phyloP scores from a whole-genome alignment of 2,888 invertebrate species.

The Koerneria pararmatus region DNA sequence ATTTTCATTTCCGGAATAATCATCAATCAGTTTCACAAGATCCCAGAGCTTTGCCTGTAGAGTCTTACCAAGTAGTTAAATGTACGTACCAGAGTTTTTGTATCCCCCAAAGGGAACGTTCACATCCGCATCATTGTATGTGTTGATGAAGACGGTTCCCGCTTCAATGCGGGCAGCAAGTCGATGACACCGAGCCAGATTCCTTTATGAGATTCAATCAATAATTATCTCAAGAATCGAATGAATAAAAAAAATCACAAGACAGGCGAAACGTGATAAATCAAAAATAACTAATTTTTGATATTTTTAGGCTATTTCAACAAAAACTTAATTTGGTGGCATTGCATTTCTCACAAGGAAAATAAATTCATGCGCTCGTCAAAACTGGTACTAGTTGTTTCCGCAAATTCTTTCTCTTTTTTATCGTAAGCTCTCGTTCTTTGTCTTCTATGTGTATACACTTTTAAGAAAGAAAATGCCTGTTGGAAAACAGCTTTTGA shows the following conservation, averaged over 20 bases:
- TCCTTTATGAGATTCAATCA: conserved; percentile 34
- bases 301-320: too few relatives aligned
- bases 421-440: too few relatives aligned
- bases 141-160: conserved; percentile 66
- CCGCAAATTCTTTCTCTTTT: too few relatives aligned
- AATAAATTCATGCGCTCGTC: too few relatives aligned
- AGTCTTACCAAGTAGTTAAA: not conserved
- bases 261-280: not conserved
- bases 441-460: too few relatives aligned
- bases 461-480: too few relatives aligned
- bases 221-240: not conserved
- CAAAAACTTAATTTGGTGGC: too few relatives aligned
- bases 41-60: not conserved
- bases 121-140: conserved; percentile 65
- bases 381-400: too few relatives aligned
- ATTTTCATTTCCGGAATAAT: too few relatives aligned
- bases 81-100: conserved; percentile 60
- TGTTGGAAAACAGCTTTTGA: too few relatives aligned
- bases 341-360: too few relatives aligned
- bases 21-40: not conserved
- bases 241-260: not conserved
- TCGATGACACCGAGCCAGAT: conserved; percentile 64
- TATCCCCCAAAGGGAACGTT: conserved; percentile 67
- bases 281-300: too few relatives aligned
- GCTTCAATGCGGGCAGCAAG: conserved; percentile 63